phyloP scores from a whole-genome alignment of 1,140 invertebrate species.

The Pseudachorutes palmiensis region DNA sequence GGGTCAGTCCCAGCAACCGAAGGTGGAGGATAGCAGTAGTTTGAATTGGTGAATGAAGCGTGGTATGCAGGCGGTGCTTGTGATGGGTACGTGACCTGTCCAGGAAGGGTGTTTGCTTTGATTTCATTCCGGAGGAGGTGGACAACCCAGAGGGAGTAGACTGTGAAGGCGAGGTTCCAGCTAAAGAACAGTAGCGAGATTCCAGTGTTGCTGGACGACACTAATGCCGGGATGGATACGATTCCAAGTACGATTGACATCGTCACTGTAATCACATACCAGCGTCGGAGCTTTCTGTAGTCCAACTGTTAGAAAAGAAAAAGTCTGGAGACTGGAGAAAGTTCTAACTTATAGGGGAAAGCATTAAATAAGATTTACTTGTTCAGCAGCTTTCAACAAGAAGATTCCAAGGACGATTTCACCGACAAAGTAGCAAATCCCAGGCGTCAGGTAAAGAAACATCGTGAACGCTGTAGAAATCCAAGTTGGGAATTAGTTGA shows the following conservation, averaged over 20 bases:
- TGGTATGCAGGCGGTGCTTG: background rate
- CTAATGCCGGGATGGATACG: constrained; percentile 21
- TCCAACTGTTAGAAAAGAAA: constrained; percentile 22
- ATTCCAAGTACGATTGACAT: constrained; percentile 19
- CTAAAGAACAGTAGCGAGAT: constrained; percentile 13
- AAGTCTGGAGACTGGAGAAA: no score
- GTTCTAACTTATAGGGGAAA: no score
- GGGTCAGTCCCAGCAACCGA: background rate
- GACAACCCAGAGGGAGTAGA: constrained; percentile 25
- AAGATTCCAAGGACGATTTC: constrained; percentile 20
- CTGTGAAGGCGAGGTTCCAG: constrained; percentile 17
- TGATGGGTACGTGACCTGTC: background rate
- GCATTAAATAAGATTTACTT: no score
- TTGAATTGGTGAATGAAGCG: background rate
- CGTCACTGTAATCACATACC: constrained; percentile 31
- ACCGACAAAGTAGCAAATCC: constrained; percentile 28
- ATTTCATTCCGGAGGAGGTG: constrained; percentile 24
- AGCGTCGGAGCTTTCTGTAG: constrained; percentile 24
- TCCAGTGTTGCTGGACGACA: constrained; percentile 23
- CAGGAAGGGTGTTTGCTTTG: constrained; percentile 12
- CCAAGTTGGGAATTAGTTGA: background rate
- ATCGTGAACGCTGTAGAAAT: background rate
- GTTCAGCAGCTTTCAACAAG: constrained; percentile 4
- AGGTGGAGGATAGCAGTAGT: background rate
- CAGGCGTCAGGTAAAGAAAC: background rate